Evolutionary conservation across 2,888 invertebrate genomes (phyloP).

Genomic region (Helobdella robusta): DNA sequence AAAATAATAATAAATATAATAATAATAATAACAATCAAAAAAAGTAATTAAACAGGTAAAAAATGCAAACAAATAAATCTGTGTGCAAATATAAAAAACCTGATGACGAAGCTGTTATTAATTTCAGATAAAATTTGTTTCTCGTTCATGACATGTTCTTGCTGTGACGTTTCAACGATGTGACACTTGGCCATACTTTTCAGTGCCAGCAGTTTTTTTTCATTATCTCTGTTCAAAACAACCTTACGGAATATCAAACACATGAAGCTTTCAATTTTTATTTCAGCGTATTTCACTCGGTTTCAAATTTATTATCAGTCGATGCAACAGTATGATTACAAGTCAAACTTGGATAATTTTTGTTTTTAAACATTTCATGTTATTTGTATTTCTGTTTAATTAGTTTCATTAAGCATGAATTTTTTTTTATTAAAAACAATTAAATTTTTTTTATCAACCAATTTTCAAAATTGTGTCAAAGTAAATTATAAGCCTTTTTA

Average conservation of each 20-base stretch:
- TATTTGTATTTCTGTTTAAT: no score
- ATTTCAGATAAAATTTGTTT: constrained; percentile 90
- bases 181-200: constrained; percentile 95
- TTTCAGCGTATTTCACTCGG: no score
- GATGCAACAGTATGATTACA: no score
- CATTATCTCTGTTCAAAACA: not conserved
- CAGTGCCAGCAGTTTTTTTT: constrained; percentile 55
- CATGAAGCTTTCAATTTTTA: no score
- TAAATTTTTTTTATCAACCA: no score
- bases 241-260: constrained; percentile 3
- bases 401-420: no score
- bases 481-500: no score
- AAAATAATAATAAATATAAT: not conserved
- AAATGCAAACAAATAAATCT: not conserved
- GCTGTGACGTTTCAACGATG: constrained; percentile 94
- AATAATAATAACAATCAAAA: not conserved
- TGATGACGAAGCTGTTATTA: constrained; percentile 88
- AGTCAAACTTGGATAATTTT: no score
- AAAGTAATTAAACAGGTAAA: not conserved
- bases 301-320: no score
- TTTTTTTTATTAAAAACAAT: no score
- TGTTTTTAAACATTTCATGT: no score
- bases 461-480: no score
- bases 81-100: constrained; percentile 39
- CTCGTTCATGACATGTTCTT: constrained; percentile 97